A percentile compares a stretch with the other conserved stretches of the same genome.
Conservation (phyloP, 2,113 vertebrate genomes). For the Benitochromis conjunctus region DNA sequence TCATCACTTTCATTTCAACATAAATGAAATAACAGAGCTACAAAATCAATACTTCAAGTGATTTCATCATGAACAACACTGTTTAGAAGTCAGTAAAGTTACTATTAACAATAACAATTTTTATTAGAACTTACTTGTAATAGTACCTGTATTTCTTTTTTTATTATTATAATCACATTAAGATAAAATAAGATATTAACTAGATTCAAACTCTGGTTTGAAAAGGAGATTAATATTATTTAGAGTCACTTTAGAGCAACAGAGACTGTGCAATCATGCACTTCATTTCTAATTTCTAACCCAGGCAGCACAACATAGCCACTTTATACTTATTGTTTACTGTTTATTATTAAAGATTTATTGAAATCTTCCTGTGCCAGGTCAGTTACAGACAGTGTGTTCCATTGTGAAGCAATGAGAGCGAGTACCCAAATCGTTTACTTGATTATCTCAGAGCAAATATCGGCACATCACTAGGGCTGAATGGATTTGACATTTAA, state of each 20-base stretch:
- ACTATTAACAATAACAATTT: neutral
- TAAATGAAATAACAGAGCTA: neutral
- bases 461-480: neutral
- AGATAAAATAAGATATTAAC: neutral
- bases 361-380: neutral
- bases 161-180: neutral
- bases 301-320: neutral
- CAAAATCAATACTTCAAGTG: neutral
- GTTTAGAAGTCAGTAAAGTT: neutral
- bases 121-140: neutral
- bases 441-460: constrained; percentile 22
- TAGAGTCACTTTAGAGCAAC: neutral
- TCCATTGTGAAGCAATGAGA: neutral
- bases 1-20: neutral
- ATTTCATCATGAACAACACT: neutral
- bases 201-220: neutral
- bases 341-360: neutral
- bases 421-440: constrained; percentile 18
- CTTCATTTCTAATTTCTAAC: neutral
- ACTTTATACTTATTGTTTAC: neutral
- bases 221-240: neutral
- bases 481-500: constrained; percentile 23
- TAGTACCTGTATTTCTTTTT: neutral
- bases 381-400: neutral
- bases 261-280: neutral